A percentile compares a stretch with the other conserved stretches of the same genome.
phyloP scores from a whole-genome alignment of 2,797 vertebrate species.

The Lutjanus argentimaculatus region DNA sequence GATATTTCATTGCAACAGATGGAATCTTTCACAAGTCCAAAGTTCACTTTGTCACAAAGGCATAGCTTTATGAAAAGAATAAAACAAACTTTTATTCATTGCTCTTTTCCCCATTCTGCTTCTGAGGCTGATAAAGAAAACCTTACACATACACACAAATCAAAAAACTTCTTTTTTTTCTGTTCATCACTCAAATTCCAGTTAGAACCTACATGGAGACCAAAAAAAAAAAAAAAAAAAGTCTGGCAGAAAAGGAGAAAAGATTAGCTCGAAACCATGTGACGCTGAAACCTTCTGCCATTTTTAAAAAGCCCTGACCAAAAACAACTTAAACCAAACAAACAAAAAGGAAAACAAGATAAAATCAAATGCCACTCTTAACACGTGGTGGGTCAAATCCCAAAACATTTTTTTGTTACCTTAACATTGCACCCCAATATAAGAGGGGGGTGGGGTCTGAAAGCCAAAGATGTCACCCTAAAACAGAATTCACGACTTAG shows the following conservation, averaged over 20 bases:
- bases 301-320: slow-evolving; percentile 61
- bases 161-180: slow-evolving; percentile 46
- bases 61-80: slow-evolving; percentile 66
- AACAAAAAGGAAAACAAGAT: slow-evolving; percentile 63
- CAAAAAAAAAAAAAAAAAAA: slow-evolving; percentile 60
- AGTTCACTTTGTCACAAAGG: slow-evolving; percentile 74
- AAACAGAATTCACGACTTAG: slow-evolving; percentile 62
- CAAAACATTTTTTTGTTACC: slow-evolving; percentile 69
- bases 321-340: slow-evolving; percentile 65
- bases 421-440: slow-evolving; percentile 63
- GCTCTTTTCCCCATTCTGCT: slow-evolving; percentile 50
- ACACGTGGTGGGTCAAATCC: slow-evolving; percentile 73
- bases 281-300: slow-evolving; percentile 66
- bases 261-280: slow-evolving; percentile 65
- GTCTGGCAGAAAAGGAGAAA: slow-evolving; percentile 60
- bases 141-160: slow-evolving; percentile 72
- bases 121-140: slow-evolving; percentile 77
- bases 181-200: slow-evolving; percentile 80
- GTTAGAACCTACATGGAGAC: slow-evolving; percentile 80
- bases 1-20: slow-evolving; percentile 78
- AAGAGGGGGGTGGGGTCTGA: slow-evolving; percentile 8
- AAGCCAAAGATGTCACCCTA: slow-evolving; percentile 46
- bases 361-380: slow-evolving; percentile 81
- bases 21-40: slow-evolving; percentile 77
- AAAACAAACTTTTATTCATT: slow-evolving; percentile 59